phyloP scores from a whole-genome alignment of 2,113 vertebrate genomes.

The Aphelocoma coerulescens region DNA sequence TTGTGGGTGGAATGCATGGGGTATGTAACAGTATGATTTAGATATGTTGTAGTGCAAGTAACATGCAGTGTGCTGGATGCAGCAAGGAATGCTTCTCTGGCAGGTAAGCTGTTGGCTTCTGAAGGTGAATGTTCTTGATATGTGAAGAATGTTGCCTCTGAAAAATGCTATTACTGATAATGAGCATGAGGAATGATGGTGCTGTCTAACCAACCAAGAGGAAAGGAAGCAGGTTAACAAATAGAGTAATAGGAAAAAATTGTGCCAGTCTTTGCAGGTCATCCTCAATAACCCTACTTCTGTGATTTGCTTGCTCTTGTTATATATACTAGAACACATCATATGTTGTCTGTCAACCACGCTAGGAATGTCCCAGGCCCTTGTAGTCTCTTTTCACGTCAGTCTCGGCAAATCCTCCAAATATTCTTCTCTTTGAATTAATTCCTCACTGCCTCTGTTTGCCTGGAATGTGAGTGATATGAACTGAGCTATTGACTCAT shows the following conservation, averaged over 20 bases:
- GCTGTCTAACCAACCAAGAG: neutral
- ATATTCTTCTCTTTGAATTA: neutral
- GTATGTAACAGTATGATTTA: neutral
- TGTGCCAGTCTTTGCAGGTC: neutral
- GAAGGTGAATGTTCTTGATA: neutral
- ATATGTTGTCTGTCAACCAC: neutral
- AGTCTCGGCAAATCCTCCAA: neutral
- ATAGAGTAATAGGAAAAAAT: neutral
- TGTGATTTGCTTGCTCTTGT: neutral
- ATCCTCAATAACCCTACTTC: neutral
- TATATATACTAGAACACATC: neutral
- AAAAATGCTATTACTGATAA: neutral
- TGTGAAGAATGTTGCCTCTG: neutral
- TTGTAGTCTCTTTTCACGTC: neutral
- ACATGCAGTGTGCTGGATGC: neutral
- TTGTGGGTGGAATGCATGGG: neutral
- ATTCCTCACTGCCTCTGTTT: neutral
- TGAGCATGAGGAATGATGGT: fast-evolving
- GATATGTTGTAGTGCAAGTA: neutral
- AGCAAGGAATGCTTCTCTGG: neutral
- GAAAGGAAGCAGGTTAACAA: neutral
- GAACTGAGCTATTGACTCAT: neutral
- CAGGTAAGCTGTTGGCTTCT: neutral
- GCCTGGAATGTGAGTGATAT: neutral
- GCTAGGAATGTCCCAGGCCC: neutral